These are phyloP conservation scores for Thera obeliscata DNA, from an alignment of 2,888 invertebrate species.

Conservation along the genomic window DNA sequence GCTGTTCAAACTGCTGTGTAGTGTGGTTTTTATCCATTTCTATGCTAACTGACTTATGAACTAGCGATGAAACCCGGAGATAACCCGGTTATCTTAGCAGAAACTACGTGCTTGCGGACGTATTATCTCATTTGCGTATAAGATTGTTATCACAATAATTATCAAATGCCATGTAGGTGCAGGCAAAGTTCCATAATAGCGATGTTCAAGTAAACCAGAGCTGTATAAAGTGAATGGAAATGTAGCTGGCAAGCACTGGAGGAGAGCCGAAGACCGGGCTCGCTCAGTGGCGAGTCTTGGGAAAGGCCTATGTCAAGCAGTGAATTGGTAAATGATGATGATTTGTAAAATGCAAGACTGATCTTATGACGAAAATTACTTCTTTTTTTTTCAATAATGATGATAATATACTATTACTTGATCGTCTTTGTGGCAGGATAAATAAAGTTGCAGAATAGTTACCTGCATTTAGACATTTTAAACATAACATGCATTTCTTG, in stretches of 20 bases:
- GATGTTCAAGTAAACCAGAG: neutral
- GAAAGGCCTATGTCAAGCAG: no score
- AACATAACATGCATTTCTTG: conserved; percentile 1
- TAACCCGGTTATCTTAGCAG: conserved; percentile 35
- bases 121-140: conserved; percentile 16
- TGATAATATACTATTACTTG: neutral
- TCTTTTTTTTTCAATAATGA: neutral
- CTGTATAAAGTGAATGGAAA: no score
- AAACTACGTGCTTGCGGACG: conserved; percentile 15
- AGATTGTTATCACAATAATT: conserved; percentile 17
- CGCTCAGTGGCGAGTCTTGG: no score
- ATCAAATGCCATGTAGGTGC: neutral
- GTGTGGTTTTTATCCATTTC: conserved; percentile 42
- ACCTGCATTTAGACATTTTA: neutral
- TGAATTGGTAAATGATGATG: no score
- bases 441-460: neutral
- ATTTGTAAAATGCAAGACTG: neutral
- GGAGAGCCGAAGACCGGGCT: no score
- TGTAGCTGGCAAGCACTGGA: no score
- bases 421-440: neutral
- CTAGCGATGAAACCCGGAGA: conserved; percentile 28
- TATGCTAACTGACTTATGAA: conserved; percentile 28
- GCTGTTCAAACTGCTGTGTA: conserved; percentile 55
- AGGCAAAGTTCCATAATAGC: neutral
- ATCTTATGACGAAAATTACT: neutral